Percentiles rank a stretch among this genome's conserved stretches.
Evolutionary conservation across 2,113 vertebrate genomes (phyloP).

Genomic region (Odontophorus gujanensis): DNA sequence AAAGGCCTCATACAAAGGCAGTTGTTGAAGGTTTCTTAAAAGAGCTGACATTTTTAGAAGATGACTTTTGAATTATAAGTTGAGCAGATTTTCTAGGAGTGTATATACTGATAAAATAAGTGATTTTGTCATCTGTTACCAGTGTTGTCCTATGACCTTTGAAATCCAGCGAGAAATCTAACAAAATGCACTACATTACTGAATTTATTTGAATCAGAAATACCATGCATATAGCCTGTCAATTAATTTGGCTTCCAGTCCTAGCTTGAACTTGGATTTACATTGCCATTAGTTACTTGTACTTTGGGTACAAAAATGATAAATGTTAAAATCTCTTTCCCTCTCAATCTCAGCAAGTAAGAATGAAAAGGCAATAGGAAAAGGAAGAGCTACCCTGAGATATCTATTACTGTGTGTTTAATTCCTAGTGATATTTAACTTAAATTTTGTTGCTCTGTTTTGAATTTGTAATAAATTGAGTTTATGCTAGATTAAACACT

Average conservation of each 20-base stretch:
- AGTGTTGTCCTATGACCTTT: neutral
- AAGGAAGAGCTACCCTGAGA: too few species aligned
- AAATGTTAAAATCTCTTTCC: neutral
- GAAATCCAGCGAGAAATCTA: neutral
- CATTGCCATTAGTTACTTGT: neutral
- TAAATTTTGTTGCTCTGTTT: neutral
- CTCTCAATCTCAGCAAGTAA: neutral
- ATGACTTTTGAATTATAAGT: neutral
- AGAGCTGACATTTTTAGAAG: neutral
- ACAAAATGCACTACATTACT: neutral
- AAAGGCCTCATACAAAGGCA: neutral
- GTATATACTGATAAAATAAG: neutral
- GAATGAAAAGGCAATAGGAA: neutral
- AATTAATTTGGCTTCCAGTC: neutral
- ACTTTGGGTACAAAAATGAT: neutral
- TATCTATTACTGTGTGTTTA: neutral
- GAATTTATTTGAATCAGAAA: slow-evolving; percentile 1
- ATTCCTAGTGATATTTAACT: neutral
- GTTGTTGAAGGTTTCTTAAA: slow-evolving; percentile 6
- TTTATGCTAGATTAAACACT: neutral
- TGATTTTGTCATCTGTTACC: neutral
- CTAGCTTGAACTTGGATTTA: neutral
- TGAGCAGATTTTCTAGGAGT: neutral
- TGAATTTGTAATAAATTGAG: neutral
- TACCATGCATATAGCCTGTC: neutral